Conservation (phyloP, 2,888 invertebrate genomes). For the Microplitis deprimator region DNA sequence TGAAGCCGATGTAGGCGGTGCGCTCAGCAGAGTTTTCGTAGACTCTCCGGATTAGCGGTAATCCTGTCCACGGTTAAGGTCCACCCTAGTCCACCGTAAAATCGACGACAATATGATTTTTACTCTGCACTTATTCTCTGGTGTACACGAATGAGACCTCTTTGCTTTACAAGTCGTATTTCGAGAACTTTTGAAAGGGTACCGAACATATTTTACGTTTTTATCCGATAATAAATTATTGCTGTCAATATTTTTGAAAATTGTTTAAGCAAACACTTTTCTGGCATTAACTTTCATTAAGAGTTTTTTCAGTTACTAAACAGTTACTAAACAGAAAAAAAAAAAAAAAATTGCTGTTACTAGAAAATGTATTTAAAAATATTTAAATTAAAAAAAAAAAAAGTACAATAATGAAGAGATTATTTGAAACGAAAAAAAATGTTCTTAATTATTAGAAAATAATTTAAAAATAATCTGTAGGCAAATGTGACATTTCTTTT, state of each 20-base stretch:
- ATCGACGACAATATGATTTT: constrained; percentile 55
- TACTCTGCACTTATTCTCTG: constrained; percentile 13
- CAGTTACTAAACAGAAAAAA: too few relatives aligned
- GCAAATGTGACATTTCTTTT: neutral
- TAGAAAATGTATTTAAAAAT: too few relatives aligned
- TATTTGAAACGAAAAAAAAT: neutral
- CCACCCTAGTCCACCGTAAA: constrained; percentile 54
- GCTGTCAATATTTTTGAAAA: neutral
- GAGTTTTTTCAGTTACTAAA: too few relatives aligned
- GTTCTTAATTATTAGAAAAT: neutral
- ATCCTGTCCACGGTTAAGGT: constrained; percentile 50
- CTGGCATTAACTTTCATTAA: too few relatives aligned
- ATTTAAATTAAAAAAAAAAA: too few relatives aligned
- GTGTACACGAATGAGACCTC: neutral
- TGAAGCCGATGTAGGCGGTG: constrained; percentile 51
- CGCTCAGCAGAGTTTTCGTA: constrained; percentile 54
- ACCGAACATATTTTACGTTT: neutral
- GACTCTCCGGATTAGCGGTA: constrained; percentile 51
- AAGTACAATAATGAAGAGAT: neutral
- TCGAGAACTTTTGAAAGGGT: neutral
- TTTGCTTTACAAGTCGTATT: neutral
- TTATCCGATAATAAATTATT: neutral
- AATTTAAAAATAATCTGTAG: neutral
- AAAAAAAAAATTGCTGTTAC: too few relatives aligned
- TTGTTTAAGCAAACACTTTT: neutral